Percentiles rank a stretch among this genome's conserved stretches.
Evolutionary conservation across 2,888 invertebrate species (phyloP).

Genomic region (Apamea anceps): DNA sequence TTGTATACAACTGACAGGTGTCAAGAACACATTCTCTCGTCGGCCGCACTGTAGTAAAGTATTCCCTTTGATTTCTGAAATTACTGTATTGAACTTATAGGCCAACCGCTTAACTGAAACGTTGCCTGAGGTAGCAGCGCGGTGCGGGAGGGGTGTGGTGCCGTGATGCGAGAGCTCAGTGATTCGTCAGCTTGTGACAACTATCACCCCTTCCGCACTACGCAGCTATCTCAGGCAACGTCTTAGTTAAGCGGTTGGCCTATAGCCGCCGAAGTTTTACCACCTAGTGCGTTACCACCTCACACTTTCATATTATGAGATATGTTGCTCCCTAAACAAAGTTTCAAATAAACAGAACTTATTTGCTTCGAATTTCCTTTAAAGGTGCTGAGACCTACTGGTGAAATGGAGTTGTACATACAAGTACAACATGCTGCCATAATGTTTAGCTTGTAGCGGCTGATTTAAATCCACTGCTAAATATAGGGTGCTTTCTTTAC

Average conservation of each 20-base stretch:
- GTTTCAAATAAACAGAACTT: conserved; percentile 35
- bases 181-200: too few species aligned
- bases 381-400: neutral
- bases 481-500: neutral
- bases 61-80: too few species aligned
- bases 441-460: conserved; percentile 15
- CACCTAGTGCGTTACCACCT: conserved; percentile 16
- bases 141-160: too few species aligned
- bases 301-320: conserved; percentile 42
- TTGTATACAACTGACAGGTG: too few species aligned
- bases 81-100: neutral
- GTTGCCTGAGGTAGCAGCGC: too few species aligned
- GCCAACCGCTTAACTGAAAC: too few species aligned
- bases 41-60: too few species aligned
- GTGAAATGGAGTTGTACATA: conserved; percentile 31
- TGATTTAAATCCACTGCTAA: conserved; percentile 13
- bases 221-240: too few species aligned
- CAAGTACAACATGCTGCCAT: conserved; percentile 20
- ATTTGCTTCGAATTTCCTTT: conserved; percentile 46
- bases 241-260: too few species aligned
- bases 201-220: too few species aligned
- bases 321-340: conserved; percentile 36
- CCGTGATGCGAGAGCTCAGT: too few species aligned
- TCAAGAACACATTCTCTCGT: too few species aligned
- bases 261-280: neutral